Percentiles rank a stretch among this genome's conserved stretches.
Conservation (phyloP, 2,888 invertebrate species). For the Mesochorus sp. region DNA sequence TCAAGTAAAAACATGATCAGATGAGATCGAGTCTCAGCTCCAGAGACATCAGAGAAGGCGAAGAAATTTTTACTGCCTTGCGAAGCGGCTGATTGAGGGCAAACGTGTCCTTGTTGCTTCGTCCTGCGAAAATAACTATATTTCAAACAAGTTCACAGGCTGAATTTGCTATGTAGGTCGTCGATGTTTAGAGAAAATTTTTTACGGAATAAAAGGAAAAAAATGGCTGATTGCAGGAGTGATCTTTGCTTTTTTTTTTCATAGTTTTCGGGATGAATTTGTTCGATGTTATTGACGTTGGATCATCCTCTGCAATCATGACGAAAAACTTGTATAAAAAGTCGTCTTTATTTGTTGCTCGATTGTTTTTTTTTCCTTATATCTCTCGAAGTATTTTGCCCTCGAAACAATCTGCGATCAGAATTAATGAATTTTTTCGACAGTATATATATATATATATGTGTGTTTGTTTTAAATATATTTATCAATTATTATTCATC, state of each 20-base stretch:
- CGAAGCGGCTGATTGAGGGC: slow-evolving; percentile 48
- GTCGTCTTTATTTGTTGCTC: too few species aligned
- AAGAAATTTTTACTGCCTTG: slow-evolving; percentile 17
- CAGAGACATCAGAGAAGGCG: not conserved
- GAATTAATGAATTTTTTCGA: not conserved
- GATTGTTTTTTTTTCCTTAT: too few species aligned
- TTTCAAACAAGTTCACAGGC: not conserved
- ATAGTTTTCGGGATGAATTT: not conserved
- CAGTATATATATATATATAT: slow-evolving; percentile 11
- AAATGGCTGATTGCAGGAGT: not conserved
- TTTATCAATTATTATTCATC: slow-evolving; percentile 53
- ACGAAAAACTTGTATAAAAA: too few species aligned
- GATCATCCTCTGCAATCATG: too few species aligned
- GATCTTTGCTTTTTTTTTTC: not conserved
- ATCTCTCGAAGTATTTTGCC: too few species aligned
- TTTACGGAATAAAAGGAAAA: not conserved
- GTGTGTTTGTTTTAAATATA: slow-evolving; percentile 46
- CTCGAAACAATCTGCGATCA: not conserved
- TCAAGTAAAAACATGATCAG: too few species aligned
- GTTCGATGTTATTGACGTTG: too few species aligned
- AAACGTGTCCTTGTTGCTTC: slow-evolving; percentile 45
- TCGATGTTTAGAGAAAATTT: not conserved
- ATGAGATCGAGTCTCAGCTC: too few species aligned
- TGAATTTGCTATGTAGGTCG: slow-evolving; percentile 28
- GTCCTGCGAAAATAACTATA: slow-evolving; percentile 5